Evolutionary conservation across 2,113 vertebrate genomes (phyloP).

Genomic region (Anoplopoma fimbria): DNA sequence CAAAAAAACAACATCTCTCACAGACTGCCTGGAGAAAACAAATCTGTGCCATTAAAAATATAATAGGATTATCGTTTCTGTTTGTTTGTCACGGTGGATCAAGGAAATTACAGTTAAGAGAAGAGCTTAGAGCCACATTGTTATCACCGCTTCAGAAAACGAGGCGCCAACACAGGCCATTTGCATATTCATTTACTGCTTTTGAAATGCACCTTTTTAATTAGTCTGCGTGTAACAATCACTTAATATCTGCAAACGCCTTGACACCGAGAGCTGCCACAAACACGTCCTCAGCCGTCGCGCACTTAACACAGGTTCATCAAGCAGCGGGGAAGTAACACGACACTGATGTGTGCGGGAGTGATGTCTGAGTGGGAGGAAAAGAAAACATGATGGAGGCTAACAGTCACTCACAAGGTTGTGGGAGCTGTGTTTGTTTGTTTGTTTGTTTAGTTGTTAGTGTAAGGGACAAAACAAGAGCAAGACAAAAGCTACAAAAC

Average conservation of each 20-base stretch:
- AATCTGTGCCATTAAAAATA: slow-evolving; percentile 85
- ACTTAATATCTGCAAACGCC: slow-evolving; percentile 78
- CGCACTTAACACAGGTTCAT: slow-evolving; percentile 62
- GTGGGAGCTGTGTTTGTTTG: slow-evolving; percentile 65
- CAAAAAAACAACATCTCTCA: slow-evolving; percentile 62
- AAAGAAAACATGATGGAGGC: slow-evolving; percentile 59
- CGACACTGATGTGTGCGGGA: slow-evolving; percentile 57
- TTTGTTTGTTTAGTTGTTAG: slow-evolving; percentile 68
- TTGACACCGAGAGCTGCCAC: slow-evolving; percentile 62
- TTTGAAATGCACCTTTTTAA: slow-evolving; percentile 84
- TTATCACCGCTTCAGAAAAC: slow-evolving; percentile 84
- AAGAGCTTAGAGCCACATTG: slow-evolving; percentile 84
- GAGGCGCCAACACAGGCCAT: slow-evolving; percentile 76
- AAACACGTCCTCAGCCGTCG: slow-evolving; percentile 53
- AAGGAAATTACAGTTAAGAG: slow-evolving; percentile 85
- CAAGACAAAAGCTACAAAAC: slow-evolving; percentile 53
- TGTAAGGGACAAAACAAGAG: slow-evolving; percentile 30
- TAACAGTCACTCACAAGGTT: slow-evolving; percentile 63
- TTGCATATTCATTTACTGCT: slow-evolving; percentile 85
- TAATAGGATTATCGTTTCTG: slow-evolving; percentile 89
- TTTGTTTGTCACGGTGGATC: slow-evolving; percentile 89
- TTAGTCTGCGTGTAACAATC: slow-evolving; percentile 79
- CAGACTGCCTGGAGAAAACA: slow-evolving; percentile 81
- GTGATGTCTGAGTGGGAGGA: slow-evolving; percentile 78
- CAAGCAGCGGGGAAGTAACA: slow-evolving; percentile 61